Conservation (phyloP, 2,113 vertebrate species). For the Callipepla squamata region DNA sequence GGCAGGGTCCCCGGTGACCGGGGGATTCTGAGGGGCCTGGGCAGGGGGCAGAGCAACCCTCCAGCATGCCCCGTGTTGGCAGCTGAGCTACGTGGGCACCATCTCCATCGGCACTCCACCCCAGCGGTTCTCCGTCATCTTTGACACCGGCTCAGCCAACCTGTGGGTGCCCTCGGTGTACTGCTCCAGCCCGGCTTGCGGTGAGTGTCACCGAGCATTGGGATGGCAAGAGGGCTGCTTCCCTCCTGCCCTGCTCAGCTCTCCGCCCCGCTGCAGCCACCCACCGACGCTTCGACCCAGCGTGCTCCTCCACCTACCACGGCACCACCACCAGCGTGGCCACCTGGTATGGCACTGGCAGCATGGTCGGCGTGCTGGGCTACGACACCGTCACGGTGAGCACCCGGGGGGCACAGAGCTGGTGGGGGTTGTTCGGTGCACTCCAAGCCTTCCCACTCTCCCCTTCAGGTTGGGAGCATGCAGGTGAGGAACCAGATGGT, state of each 20-base stretch:
- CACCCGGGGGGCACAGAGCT: not conserved
- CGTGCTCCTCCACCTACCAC: slow-evolving; percentile 57
- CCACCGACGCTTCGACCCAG: slow-evolving; percentile 50
- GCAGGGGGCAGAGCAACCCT: not conserved
- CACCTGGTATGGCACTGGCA: slow-evolving; percentile 34
- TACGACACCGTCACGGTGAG: slow-evolving; percentile 70
- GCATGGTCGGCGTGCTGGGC: slow-evolving; percentile 63
- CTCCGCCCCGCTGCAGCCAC: not conserved
- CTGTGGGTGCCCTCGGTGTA: slow-evolving; percentile 71
- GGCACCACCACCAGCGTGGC: slow-evolving; percentile 1
- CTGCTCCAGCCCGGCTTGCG: slow-evolving; percentile 46
- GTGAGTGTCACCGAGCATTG: slow-evolving; percentile 15
- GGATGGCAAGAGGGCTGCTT: not conserved
- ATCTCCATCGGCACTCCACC: slow-evolving; percentile 61
- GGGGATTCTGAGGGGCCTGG: too few species aligned
- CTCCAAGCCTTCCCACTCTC: not conserved
- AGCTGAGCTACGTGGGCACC: slow-evolving; percentile 58
- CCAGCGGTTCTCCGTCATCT: slow-evolving; percentile 60
- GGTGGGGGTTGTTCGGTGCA: not conserved
- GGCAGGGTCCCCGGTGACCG: not conserved
- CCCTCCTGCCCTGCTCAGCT: not conserved
- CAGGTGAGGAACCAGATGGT: slow-evolving; percentile 22
- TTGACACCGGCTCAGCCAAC: slow-evolving; percentile 63
- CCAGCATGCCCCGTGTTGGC: not conserved
- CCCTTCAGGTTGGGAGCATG: slow-evolving; percentile 33